phyloP scores from a whole-genome alignment of 2,888 invertebrate genomes.

The Elmis aenea region DNA sequence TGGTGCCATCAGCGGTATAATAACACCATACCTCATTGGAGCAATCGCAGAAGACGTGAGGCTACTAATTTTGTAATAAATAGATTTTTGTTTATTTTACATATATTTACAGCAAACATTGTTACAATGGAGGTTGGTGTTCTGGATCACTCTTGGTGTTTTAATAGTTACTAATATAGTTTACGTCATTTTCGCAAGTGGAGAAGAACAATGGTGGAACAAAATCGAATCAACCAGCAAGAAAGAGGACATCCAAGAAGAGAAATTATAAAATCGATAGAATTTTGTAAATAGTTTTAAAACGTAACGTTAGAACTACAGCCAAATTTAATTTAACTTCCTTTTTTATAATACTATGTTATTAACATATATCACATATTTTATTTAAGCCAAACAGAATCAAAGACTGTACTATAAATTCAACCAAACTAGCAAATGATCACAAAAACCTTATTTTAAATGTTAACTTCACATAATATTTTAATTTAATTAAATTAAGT shows the following conservation, averaged over 20 bases:
- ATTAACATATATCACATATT: no score
- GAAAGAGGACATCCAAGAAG: not conserved
- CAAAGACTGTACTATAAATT: no score
- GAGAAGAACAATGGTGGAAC: slow-evolving; percentile 74
- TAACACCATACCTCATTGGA: slow-evolving; percentile 57
- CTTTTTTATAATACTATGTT: no score
- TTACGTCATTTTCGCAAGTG: slow-evolving; percentile 67
- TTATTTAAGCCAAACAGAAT: no score
- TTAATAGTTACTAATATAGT: slow-evolving; percentile 63
- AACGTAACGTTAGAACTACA: no score
- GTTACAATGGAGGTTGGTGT: slow-evolving; percentile 70
- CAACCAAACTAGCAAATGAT: no score
- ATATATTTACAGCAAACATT: slow-evolving; percentile 53
- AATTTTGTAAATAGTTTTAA: no score
- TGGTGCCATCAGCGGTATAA: slow-evolving; percentile 58
- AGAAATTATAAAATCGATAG: no score
- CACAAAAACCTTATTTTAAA: no score
- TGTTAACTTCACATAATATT: no score
- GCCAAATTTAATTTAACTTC: no score
- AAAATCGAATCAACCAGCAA: slow-evolving; percentile 42
- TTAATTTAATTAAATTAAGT: no score
- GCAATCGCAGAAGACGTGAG: slow-evolving; percentile 57
- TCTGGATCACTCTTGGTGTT: slow-evolving; percentile 72
- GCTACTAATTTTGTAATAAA: slow-evolving; percentile 22
- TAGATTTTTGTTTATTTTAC: not conserved